phyloP scores from a whole-genome alignment of 1,140 invertebrate species.

The Solenopsis fugax region DNA sequence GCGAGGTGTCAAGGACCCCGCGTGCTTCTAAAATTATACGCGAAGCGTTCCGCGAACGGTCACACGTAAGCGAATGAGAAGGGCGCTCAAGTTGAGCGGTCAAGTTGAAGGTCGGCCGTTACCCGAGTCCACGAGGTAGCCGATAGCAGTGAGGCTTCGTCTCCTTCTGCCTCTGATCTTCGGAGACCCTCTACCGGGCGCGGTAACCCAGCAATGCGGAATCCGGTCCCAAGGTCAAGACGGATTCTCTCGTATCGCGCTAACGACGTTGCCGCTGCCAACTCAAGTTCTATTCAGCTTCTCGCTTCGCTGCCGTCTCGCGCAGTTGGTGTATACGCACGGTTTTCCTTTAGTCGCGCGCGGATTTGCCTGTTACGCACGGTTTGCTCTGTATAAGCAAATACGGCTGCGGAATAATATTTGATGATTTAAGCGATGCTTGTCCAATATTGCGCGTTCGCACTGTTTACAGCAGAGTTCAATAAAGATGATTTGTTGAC shows the following conservation, averaged over 20 bases:
- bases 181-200: not conserved
- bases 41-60: conserved; percentile 45
- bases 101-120: conserved; percentile 80
- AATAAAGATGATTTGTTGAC: not conserved
- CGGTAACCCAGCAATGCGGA: conserved; percentile 71
- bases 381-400: conserved; percentile 33
- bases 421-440: conserved; percentile 8
- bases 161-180: conserved; percentile 36
- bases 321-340: not conserved
- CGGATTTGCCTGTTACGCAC: conserved; percentile 27
- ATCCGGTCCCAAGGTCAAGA: conserved; percentile 68
- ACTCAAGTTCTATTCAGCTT: not conserved
- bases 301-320: conserved; percentile 26
- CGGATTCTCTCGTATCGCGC: not conserved
- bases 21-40: conserved; percentile 70
- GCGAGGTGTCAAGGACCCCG: conserved; percentile 74
- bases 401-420: too few species aligned
- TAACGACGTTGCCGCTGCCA: conserved; percentile 19
- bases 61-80: conserved; percentile 67
- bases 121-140: conserved; percentile 1
- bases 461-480: not conserved
- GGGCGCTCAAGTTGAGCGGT: conserved; percentile 68
- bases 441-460: not conserved
- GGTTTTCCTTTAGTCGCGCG: conserved; percentile 8
- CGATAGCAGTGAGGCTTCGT: conserved; percentile 8